Evolutionary conservation across 1,140 invertebrate genomes (phyloP).

Genomic region (Pseudomyrmex pallidus): DNA sequence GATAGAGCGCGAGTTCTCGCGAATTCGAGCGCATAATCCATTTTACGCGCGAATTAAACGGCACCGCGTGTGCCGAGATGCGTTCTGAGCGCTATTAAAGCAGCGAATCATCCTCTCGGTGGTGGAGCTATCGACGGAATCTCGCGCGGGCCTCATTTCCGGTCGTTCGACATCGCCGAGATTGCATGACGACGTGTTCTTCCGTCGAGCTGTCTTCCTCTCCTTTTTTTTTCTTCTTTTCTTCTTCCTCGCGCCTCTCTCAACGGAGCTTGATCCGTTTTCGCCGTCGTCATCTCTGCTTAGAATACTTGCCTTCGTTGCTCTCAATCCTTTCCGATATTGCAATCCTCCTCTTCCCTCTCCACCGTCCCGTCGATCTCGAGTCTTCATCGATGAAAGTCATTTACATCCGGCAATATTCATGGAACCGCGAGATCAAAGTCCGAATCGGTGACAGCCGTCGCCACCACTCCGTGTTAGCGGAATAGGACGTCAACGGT

Average conservation of each 20-base stretch:
- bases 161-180: constrained; percentile 46
- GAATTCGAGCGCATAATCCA: constrained; percentile 54
- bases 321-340: not conserved
- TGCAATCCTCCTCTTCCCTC: not conserved
- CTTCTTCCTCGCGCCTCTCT: constrained; percentile 22
- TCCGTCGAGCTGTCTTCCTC: not conserved
- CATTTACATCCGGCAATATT: constrained; percentile 64
- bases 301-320: constrained; percentile 10
- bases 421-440: constrained; percentile 50
- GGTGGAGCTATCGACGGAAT: constrained; percentile 33
- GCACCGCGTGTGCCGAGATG: constrained; percentile 24
- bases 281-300: not conserved
- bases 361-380: constrained; percentile 3
- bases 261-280: not conserved
- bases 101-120: constrained; percentile 25
- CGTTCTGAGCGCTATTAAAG: constrained; percentile 44
- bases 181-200: constrained; percentile 67
- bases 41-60: constrained; percentile 58
- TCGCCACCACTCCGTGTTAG: not conserved
- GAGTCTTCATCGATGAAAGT: constrained; percentile 24
- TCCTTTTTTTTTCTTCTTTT: constrained; percentile 3
- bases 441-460: constrained; percentile 22
- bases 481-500: not conserved
- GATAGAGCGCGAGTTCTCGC: constrained; percentile 4
- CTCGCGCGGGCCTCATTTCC: constrained; percentile 55